Base-by-base conservation (phyloP, 1,140 invertebrate genomes). In the Penaeus indicus region DNA sequence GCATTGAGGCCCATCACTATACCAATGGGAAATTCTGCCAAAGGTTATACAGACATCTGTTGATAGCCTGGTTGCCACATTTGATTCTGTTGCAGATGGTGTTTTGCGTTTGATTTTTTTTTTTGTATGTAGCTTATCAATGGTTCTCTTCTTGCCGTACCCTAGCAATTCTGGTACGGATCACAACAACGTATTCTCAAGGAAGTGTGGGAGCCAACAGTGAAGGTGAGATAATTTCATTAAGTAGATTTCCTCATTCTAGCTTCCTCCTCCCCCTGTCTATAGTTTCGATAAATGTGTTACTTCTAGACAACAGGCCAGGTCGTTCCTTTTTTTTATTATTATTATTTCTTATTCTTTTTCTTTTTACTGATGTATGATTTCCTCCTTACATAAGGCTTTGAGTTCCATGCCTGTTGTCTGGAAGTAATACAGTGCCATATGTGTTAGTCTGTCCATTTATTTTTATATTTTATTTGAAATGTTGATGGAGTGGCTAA, bases 101-200 rank as follows among this genome's bases (percentile, higher is more conserved):
- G 78, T 81, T 67, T 67, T 69, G 32, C 54, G 22, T 64, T 32
- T 89, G 54, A 84, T 87, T 86, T 86, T 69, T 61, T 61, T 86
- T 86, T 80, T 79, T 81, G 69, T 79, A 67, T 83, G 84, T 87
- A 86, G 89, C 89, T 90, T 89, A 85, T 89, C 84, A 84, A 42
- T 87, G 84, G 79, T 84, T 86, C 72, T 87, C 84, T 88, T 88
- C 84, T 84, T 78, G 78, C 62, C 79, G 87, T 83, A 72, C 60
- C 77, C 60, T 89, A 91, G 90, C 88, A 90, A 84, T 96, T 96
- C 90, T 96, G 96, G 95, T 96, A 95, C 92, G 96, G 96, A 69
- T 97, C 96, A 54, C 95, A 96, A 92, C 95, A 95, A 92, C 95
- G 96, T 88, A 93, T 97, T 47, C 95, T 96, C 91, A 93, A 95